Conservation (phyloP, 2,888 invertebrate genomes). For the Chaetoderma sp. region DNA sequence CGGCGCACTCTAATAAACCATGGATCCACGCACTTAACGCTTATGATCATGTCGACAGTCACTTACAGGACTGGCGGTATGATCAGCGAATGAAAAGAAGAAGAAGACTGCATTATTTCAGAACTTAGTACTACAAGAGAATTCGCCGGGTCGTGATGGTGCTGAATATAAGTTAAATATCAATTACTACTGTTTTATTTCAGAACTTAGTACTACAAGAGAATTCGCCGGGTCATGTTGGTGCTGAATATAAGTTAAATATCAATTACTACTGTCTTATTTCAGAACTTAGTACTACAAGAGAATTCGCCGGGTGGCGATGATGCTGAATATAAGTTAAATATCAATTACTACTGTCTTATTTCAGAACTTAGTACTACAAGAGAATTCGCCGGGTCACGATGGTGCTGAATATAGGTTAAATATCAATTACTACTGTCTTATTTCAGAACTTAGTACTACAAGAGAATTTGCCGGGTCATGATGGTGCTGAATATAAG, state of each 20-base stretch:
- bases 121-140: slow-evolving; percentile 56
- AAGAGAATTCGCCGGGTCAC: too few species aligned
- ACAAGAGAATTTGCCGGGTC: slow-evolving; percentile 63
- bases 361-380: too few species aligned
- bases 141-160: slow-evolving; percentile 64
- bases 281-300: slow-evolving; percentile 52
- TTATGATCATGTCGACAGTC: too few species aligned
- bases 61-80: too few species aligned
- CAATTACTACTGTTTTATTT: slow-evolving; percentile 7
- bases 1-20: too few species aligned
- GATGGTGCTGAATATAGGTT: too few species aligned
- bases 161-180: slow-evolving; percentile 58
- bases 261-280: too few species aligned
- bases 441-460: slow-evolving; percentile 40
- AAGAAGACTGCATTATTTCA: too few species aligned
- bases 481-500: slow-evolving; percentile 64
- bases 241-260: slow-evolving; percentile 62
- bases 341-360: too few species aligned
- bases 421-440: too few species aligned
- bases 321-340: slow-evolving; percentile 62
- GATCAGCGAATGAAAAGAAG: too few species aligned
- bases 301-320: slow-evolving; percentile 65
- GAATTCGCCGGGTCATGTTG: slow-evolving; percentile 64
- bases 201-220: slow-evolving; percentile 54
- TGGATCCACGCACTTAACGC: too few species aligned